phyloP scores from a whole-genome alignment of 1,140 invertebrate genomes.

The Nymphalis io region DNA sequence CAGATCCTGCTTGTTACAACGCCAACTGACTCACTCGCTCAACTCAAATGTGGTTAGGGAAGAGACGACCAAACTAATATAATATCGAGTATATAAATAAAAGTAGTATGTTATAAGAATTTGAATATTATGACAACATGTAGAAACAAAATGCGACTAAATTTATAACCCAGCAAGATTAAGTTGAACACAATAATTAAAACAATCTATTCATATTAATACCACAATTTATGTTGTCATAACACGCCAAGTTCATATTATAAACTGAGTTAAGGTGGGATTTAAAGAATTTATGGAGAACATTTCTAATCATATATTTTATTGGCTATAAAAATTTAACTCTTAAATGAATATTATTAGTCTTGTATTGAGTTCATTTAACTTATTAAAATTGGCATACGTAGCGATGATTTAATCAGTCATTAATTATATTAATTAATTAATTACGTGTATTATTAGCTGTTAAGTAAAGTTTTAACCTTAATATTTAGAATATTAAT shows the following conservation, averaged over 20 bases:
- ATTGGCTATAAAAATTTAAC: slow-evolving; percentile 15
- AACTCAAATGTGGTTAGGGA: too few species aligned
- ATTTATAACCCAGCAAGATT: slow-evolving; percentile 2
- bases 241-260: slow-evolving; percentile 28
- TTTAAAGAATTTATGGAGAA: slow-evolving; percentile 21
- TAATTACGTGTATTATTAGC: too few species aligned
- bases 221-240: slow-evolving; percentile 35
- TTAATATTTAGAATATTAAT: too few species aligned
- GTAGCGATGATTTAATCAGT: too few species aligned
- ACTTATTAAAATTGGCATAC: not conserved
- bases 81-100: too few species aligned
- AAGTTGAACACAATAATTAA: slow-evolving; percentile 37
- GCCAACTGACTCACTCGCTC: too few species aligned
- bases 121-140: too few species aligned
- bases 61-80: too few species aligned
- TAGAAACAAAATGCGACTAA: not conserved
- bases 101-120: too few species aligned
- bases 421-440: too few species aligned
- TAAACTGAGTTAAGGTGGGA: slow-evolving; percentile 21
- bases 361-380: slow-evolving; percentile 2
- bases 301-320: slow-evolving; percentile 23
- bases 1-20: too few species aligned
- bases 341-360: slow-evolving; percentile 11
- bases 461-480: too few species aligned
- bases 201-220: slow-evolving; percentile 33